Percentiles rank a stretch among this genome's conserved stretches.
Conservation (phyloP, 2,888 invertebrate species). For the Aspidapion aeneum region DNA sequence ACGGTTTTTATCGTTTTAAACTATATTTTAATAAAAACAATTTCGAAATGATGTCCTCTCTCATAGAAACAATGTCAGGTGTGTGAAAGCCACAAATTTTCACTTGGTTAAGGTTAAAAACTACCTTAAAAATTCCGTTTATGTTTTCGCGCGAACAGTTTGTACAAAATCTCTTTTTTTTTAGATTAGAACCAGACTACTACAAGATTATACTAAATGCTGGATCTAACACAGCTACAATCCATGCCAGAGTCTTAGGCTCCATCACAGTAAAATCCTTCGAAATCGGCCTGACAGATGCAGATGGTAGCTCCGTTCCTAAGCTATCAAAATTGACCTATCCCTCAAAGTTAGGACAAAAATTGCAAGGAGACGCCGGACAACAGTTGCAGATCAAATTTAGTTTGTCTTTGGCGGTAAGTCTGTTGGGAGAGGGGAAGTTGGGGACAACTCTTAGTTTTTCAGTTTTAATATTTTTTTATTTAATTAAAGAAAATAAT, state of each 20-base stretch:
- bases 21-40: too few relatives aligned
- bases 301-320: slow-evolving; percentile 83
- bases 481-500: too few relatives aligned
- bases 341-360: slow-evolving; percentile 65
- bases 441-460: too few relatives aligned
- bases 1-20: too few relatives aligned
- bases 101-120: too few relatives aligned
- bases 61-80: too few relatives aligned
- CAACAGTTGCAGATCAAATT: slow-evolving; percentile 82
- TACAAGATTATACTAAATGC: slow-evolving; percentile 79
- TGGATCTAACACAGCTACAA: slow-evolving; percentile 53
- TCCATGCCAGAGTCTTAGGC: slow-evolving; percentile 66
- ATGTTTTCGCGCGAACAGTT: too few relatives aligned
- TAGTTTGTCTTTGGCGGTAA: slow-evolving; percentile 47
- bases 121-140: too few relatives aligned
- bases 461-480: background rate
- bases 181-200: slow-evolving; percentile 70
- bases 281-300: slow-evolving; percentile 86
- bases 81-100: too few relatives aligned
- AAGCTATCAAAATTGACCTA: slow-evolving; percentile 65
- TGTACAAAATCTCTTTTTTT: too few relatives aligned
- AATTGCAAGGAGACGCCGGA: slow-evolving; percentile 81
- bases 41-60: too few relatives aligned
- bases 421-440: too few relatives aligned
- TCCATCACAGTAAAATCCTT: slow-evolving; percentile 72